Evolutionary conservation across 1,140 invertebrate species (phyloP), one percentile per base, ranked within the genome.

Genomic region (Ceratosolen solmsi): DNA sequence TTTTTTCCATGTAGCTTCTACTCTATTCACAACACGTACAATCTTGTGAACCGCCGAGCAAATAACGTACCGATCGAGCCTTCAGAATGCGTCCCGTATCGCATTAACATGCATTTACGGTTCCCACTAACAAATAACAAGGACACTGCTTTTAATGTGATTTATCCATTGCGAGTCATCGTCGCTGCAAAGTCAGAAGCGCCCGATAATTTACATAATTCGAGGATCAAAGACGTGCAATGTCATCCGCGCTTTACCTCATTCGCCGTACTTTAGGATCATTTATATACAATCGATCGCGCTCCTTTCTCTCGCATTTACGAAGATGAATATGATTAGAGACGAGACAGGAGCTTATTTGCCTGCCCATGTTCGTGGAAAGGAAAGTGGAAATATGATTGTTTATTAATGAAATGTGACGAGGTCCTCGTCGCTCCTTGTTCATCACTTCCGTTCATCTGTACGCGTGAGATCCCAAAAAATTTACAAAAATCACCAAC

Each of bases 401-500:
- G 73, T 75, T 58, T 75, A 58, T 54, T 58, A 75, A 33, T 54
- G 5, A 72, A 72, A 46, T n/a, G 68, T 13, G 51, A 22, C 72
- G 73, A 38, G 54, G 56, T 65, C 60, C 54, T 38, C 30, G 13
- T 9, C 38, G 15, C n/a, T 71, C 25, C 20, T 15, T 30, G 11
- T 7, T 30, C 15, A 1, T 63, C 22, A 38, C 56, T 63, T 22
- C 60, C 56, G 38, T 7, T 15, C 7, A 22, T 2, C 17, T 7
- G 46, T 25, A n/a, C 22, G 72, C 5, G 38, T 3, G 41, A 17
- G 2, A 7, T 36, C 15, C 27, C 1, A 2, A 20, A 0, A 30
- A 33, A 30, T 36, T 22, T n/a, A 33, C 11, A 33, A 27, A 33
- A 17, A 20, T 2, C 0, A 33, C 17, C 33, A 9, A 36, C 13